Percentiles rank a stretch among this genome's conserved stretches.
Conservation (phyloP, 2,888 invertebrate genomes). For the Drosophila paracracens region DNA sequence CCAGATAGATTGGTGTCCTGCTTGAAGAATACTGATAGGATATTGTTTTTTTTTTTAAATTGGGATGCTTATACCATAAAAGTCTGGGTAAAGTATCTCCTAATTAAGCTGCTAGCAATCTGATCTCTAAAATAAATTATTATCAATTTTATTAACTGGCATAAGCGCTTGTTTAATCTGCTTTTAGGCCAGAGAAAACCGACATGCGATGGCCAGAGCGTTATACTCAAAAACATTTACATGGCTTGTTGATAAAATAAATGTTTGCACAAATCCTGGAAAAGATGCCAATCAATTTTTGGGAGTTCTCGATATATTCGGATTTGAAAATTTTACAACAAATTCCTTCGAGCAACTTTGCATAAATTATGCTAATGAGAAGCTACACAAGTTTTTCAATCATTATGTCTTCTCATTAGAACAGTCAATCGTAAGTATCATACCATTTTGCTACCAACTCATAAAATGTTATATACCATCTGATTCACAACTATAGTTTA, state of each 20-base stretch:
- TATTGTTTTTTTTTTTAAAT: neutral
- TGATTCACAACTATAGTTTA: neutral
- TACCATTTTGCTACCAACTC: neutral
- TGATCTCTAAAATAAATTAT: too few relatives aligned
- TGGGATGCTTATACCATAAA: neutral
- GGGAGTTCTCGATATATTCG: constrained; percentile 96
- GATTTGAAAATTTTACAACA: constrained; percentile 95
- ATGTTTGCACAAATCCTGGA: constrained; percentile 95
- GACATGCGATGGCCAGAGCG: constrained; percentile 97
- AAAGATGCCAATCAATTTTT: constrained; percentile 91
- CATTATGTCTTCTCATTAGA: constrained; percentile 98
- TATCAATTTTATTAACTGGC: neutral
- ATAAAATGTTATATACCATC: neutral
- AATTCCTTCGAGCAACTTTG: constrained; percentile 97
- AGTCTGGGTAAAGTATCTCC: neutral
- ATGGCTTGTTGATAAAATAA: constrained; percentile 96
- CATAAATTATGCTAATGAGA: constrained; percentile 97
- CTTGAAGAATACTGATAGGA: neutral
- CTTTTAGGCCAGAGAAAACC: constrained; percentile 92
- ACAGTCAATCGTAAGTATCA: constrained; percentile 93
- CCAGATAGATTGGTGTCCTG: neutral
- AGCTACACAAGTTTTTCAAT: constrained; percentile 97
- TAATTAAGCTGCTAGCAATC: neutral
- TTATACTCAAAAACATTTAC: constrained; percentile 95
- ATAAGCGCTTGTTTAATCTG: neutral